Base-by-base conservation (phyloP, 2,797 vertebrate genomes). In the Acanthurus tractus region DNA sequence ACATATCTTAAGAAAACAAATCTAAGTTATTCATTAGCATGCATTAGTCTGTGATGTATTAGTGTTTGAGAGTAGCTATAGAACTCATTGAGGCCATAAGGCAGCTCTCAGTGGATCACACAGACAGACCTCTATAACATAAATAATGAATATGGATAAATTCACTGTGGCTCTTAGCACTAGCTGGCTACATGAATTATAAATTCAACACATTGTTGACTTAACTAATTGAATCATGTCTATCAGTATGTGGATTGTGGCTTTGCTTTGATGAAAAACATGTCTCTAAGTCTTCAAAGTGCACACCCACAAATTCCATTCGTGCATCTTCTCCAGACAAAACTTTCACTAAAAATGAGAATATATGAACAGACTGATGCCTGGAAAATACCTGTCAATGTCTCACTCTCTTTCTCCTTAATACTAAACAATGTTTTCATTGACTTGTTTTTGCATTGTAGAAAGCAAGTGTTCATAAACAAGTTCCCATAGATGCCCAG, bases 111-210 rank as follows among this genome's bases (percentile, higher is more conserved):
- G 84, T 61, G 81, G 78, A 71, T 40, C 68, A 70, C 46, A 76
- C 42, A 76, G 55, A 45, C 55, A 63, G 44, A 53, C 68, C 45
- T 81, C 63, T 75, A 63, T 67, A 74, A 46, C 67, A 82, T 88
- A 64, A 89, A 89, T 87, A 88, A 87, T 92, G 59, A 75, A 79
- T 75, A 66, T 72, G 23, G 53, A 72, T 76, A 58, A 73, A 82
- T 79, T 75, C 65, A 76, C 67, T 38, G 38, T 40, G 68, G 67
- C 25, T 70, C 49, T 55, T 42, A 42, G 38, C 29, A 65, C 64
- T 59, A 46, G 76, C 76, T 29, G 69, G 1, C 46, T 84, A 70
- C 68, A 84, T 84, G 34, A 55, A 87, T 89, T 82, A 72, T 66
- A 62, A 59, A 88, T 83, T 50, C 40, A 74, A 53, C 50, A 78